Conservation (phyloP, 2,113 vertebrate genomes). For the Catharus fuscescens region DNA sequence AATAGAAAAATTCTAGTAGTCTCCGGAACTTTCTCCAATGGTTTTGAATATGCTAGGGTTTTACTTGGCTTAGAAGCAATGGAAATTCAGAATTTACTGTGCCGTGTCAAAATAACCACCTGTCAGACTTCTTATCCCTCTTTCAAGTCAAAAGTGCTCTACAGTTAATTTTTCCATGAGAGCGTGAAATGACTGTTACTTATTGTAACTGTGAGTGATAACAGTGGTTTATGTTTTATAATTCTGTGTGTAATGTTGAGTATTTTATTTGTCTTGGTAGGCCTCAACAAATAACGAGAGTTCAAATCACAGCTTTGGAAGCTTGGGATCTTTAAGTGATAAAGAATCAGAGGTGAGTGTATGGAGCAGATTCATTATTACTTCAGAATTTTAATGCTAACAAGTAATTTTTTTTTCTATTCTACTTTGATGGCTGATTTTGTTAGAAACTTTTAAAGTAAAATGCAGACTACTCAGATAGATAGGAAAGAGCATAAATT, state of each 20-base stretch:
- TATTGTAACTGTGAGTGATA: not conserved
- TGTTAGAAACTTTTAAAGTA: not conserved
- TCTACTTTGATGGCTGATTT: not conserved
- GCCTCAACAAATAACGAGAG: conserved; percentile 98
- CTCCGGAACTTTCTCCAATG: not conserved
- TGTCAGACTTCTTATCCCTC: not conserved
- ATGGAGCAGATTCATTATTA: not conserved
- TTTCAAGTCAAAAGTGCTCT: not conserved
- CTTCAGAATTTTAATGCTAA: not conserved
- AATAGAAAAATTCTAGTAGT: not conserved
- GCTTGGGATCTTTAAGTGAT: conserved; percentile 96
- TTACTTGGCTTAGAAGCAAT: not conserved
- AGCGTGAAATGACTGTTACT: not conserved
- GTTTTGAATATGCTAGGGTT: not conserved
- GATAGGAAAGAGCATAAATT: not conserved
- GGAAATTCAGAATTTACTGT: not conserved
- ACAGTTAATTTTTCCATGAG: not conserved
- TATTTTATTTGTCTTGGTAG: conserved; percentile 73
- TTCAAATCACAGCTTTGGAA: conserved; percentile 99
- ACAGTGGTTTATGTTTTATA: not conserved
- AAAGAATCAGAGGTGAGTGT: conserved; percentile 95
- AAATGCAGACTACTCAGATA: not conserved
- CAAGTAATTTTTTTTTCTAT: not conserved
- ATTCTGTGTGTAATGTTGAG: not conserved
- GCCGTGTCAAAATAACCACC: not conserved